phyloP scores from a whole-genome alignment of 2,888 invertebrate genomes.

The Meliscaeva auricollis region DNA sequence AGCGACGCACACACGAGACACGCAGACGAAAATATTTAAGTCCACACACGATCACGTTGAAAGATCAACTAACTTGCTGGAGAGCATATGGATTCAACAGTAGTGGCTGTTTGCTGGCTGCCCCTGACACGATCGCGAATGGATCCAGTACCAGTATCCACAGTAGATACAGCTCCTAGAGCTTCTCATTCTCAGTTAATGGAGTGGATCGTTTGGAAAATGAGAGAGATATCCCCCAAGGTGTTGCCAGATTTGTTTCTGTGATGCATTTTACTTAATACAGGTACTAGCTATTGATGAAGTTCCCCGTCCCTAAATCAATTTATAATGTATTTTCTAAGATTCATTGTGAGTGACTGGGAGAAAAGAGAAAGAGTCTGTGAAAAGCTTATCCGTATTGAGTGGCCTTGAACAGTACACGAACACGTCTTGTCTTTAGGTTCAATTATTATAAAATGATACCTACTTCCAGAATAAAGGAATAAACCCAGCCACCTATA shows the following conservation, averaged over 20 bases:
- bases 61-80: conserved; percentile 68
- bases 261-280: too few relatives aligned
- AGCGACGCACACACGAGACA: conserved; percentile 14
- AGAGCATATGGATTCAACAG: conserved; percentile 63
- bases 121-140: neutral
- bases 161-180: neutral
- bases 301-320: too few relatives aligned
- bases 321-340: too few relatives aligned
- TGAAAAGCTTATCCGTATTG: too few relatives aligned
- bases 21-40: conserved; percentile 22
- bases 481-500: too few relatives aligned
- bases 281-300: too few relatives aligned
- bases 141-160: conserved; percentile 13
- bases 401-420: too few relatives aligned
- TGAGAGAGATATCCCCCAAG: conserved; percentile 5
- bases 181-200: neutral
- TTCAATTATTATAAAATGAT: too few relatives aligned
- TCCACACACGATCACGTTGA: conserved; percentile 74
- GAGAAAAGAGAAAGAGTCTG: too few relatives aligned
- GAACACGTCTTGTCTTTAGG: too few relatives aligned
- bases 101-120: conserved; percentile 29
- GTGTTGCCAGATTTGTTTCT: conserved; percentile 20
- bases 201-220: conserved; percentile 13
- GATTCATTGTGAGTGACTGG: too few relatives aligned
- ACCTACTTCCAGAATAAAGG: too few relatives aligned